Base-by-base conservation (phyloP, 53 echinoderm and acorn worm species). In the Crossaster papposus region DNA sequence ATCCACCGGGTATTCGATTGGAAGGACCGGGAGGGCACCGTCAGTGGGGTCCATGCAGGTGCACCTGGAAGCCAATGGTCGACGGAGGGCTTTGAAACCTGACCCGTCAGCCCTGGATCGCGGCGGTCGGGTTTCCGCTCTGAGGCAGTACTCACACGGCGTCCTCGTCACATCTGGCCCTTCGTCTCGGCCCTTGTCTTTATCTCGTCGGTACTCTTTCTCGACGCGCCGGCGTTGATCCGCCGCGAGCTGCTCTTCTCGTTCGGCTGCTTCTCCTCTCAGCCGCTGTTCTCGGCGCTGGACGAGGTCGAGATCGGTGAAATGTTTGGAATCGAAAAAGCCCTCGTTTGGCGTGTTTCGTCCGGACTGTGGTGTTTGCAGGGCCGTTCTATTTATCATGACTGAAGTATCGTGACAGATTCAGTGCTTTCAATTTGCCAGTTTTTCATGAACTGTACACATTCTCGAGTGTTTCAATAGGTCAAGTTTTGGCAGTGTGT, bases 271-370 rank as follows among this genome's bases (percentile, higher is more conserved):
- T 31, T 51, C 84, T 51, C 54, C 36, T 35, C 8, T 74, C 54
- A 34, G 73, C 82, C 15, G 54, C 62, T 90, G 36, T 73, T 58
- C 88, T 12, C 83, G 80, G 17, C 79, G 81, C 63, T 92, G 82
- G 50, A 90, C 89, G 80, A 15, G 36, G 55, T 90, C 93, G 9
- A 95, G 88, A 26, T 83, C 85, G 20, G 81, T 32, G 76, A 89
- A 93, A 51, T 96, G 78, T 32, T 80, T 90, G 11, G 94, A 94
- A 28, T 91, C 83, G 55, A 96, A 96, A 80, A 90, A 96, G 20
- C 72, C 65, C 0, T 52, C 44, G n/a, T 90, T 81, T 4, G 91
- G 89, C 28, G 87, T 89, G 51, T 87, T 91, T 30, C 90, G 93
- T 52, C 89, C 91, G 30, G 58, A 74, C 33, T 92, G 93, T 5